Conservation (phyloP, 1,140 invertebrate genomes). For the Asbolus verrucosus region DNA sequence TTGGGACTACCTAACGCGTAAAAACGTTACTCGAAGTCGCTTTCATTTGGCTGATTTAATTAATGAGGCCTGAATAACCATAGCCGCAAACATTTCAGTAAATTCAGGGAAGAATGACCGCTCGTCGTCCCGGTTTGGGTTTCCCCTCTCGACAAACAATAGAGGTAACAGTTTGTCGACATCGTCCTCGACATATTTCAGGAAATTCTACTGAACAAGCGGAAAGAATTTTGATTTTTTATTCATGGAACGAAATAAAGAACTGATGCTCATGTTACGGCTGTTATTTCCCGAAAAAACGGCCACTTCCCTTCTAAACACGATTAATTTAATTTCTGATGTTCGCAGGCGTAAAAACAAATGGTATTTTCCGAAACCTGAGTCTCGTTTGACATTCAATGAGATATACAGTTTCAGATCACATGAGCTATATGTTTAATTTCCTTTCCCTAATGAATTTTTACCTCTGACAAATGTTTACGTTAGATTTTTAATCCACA, state of each 20-base stretch:
- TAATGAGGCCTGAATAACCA: constrained; percentile 1
- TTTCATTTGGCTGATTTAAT: neutral
- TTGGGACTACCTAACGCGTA: neutral
- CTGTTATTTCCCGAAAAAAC: no score
- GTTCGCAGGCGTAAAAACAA: no score
- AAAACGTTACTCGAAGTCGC: constrained; percentile 1
- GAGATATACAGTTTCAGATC: no score
- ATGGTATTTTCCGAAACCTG: no score
- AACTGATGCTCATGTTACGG: no score
- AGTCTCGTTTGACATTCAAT: no score
- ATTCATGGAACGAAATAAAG: neutral
- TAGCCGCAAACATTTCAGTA: constrained; percentile 1
- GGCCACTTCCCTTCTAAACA: no score
- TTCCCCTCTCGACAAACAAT: constrained; percentile 13
- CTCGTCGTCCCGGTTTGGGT: neutral
- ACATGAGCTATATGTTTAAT: neutral
- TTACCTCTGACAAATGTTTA: neutral
- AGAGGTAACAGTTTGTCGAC: constrained; percentile 22
- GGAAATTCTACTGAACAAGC: neutral
- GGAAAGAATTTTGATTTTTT: constrained; percentile 14
- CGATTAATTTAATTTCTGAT: no score
- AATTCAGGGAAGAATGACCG: constrained; percentile 13
- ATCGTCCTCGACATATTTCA: constrained; percentile 12
- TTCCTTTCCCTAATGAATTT: constrained; percentile 5
- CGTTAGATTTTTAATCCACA: neutral